phyloP scores from a whole-genome alignment of 1,140 invertebrate species.

The Pseudachorutes palmiensis region DNA sequence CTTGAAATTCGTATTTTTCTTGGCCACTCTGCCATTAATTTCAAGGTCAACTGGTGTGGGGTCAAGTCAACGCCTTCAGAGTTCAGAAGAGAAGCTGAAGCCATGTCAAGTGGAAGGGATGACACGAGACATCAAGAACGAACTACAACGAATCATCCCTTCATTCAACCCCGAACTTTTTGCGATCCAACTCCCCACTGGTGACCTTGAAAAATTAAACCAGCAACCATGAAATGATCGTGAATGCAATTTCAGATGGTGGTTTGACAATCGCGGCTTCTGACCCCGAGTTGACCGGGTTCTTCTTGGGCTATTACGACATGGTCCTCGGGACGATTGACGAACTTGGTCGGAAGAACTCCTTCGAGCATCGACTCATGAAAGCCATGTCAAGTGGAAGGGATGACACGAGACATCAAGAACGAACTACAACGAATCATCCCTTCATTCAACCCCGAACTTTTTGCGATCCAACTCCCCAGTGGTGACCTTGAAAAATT shows the following conservation, averaged over 20 bases:
- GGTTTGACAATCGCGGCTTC: no score
- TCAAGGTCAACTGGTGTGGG: no score
- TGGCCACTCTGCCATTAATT: no score
- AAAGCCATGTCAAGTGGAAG: background rate
- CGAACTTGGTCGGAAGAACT: background rate
- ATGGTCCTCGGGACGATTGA: background rate
- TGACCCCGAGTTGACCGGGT: no score
- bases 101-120: background rate
- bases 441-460: background rate
- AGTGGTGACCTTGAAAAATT: background rate
- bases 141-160: background rate
- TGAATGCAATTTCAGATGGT: no score
- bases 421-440: background rate
- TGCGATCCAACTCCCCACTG: background rate
- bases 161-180: background rate
- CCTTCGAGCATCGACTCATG: constrained; percentile 1
- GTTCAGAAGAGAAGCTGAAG: no score
- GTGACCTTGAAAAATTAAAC: background rate
- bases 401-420: background rate
- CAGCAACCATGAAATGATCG: background rate
- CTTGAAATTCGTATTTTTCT: no score
- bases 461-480: background rate
- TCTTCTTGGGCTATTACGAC: no score
- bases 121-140: background rate
- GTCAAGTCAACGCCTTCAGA: no score